Evolutionary conservation across 2,797 vertebrate species (phyloP).

Genomic region (Oryzias sinensis): DNA sequence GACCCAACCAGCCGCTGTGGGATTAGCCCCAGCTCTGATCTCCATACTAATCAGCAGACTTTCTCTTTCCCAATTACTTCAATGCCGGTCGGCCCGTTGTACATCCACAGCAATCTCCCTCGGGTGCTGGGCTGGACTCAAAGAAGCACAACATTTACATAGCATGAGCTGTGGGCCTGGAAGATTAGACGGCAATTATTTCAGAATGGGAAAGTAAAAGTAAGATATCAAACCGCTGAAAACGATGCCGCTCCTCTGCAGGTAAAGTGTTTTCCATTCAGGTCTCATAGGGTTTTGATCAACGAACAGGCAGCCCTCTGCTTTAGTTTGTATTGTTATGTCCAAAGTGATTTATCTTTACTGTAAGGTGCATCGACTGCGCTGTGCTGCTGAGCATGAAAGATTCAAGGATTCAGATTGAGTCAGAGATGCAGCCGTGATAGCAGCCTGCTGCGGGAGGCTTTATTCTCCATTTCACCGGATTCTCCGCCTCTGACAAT

Average conservation of each 20-base stretch:
- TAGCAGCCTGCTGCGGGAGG: constrained; percentile 13
- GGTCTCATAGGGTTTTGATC: constrained; percentile 61
- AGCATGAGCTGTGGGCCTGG: constrained; percentile 21
- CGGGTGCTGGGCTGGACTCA: constrained; percentile 42
- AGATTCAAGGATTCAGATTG: constrained; percentile 36
- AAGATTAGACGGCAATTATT: constrained; percentile 63
- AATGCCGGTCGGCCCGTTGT: constrained; percentile 50
- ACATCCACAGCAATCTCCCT: constrained; percentile 54
- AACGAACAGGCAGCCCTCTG: constrained; percentile 45
- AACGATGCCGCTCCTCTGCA: constrained; percentile 23
- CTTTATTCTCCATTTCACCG: constrained; percentile 12
- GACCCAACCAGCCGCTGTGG: constrained; percentile 32
- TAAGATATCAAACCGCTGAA: constrained; percentile 49
- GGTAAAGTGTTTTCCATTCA: constrained; percentile 21
- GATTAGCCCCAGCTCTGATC: constrained; percentile 52
- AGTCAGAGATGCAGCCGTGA: constrained; percentile 33
- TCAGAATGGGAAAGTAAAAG: constrained; percentile 36
- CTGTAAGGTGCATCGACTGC: constrained; percentile 19
- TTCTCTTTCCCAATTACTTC: constrained; percentile 30
- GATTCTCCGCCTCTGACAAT: constrained; percentile 26
- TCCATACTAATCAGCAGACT: constrained; percentile 60
- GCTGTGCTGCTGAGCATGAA: constrained; percentile 16
- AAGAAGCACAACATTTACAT: constrained; percentile 63
- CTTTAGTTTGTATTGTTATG: constrained; percentile 45
- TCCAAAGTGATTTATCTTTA: constrained; percentile 63